Percentiles rank a stretch among this genome's conserved stretches.
Conservation (phyloP, 2,797 vertebrate species). For the Chaenodraco wilsoni region DNA sequence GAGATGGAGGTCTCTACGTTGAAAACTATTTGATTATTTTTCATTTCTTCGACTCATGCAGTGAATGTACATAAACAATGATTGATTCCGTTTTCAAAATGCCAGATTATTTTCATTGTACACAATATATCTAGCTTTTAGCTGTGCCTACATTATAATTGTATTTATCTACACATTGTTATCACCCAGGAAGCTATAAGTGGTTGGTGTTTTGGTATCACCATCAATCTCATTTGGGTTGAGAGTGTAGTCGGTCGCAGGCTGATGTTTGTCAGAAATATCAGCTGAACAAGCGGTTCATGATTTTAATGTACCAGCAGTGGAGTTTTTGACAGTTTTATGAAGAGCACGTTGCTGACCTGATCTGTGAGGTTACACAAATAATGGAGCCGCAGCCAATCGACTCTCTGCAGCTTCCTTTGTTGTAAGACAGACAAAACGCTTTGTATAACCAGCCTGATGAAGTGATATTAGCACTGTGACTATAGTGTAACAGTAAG, state of each 20-base stretch:
- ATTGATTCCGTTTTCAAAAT: neutral
- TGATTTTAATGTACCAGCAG: neutral
- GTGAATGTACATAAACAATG: neutral
- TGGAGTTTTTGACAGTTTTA: constrained; percentile 38
- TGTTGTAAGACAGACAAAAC: constrained; percentile 54
- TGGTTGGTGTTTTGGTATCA: neutral
- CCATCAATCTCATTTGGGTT: neutral
- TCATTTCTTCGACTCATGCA: neutral
- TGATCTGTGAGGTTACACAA: constrained; percentile 44
- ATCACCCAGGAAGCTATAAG: neutral
- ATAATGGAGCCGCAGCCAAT: constrained; percentile 59
- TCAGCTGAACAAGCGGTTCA: neutral
- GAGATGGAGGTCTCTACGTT: neutral
- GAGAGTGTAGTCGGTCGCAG: neutral
- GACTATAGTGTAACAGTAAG: constrained; percentile 50
- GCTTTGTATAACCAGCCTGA: constrained; percentile 50
- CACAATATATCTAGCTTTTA: neutral
- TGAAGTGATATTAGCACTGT: constrained; percentile 52
- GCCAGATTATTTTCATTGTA: neutral
- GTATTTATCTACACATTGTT: neutral
- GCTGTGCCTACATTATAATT: neutral
- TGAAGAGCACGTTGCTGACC: constrained; percentile 39
- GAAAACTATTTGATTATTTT: neutral
- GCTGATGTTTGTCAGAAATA: constrained; percentile 16
- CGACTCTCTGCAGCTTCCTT: constrained; percentile 40